Conservation (phyloP, 2,113 vertebrate genomes). For the Gasterosteus aculeatus region DNA sequence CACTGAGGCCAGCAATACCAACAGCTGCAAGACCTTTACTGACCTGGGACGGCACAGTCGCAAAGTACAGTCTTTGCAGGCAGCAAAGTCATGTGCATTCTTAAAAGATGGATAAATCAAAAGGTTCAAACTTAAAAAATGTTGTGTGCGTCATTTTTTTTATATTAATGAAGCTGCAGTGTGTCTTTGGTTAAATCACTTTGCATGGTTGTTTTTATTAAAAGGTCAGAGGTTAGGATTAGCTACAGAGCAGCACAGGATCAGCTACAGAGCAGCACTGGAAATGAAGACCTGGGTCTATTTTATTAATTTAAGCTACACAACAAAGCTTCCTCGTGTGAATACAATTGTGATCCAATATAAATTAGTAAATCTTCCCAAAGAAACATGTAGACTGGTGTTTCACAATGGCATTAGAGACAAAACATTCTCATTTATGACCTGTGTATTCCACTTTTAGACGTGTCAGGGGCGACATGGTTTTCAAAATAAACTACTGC, state of each 20-base stretch:
- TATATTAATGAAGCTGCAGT: neutral
- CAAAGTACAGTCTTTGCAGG: neutral
- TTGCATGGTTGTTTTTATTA: neutral
- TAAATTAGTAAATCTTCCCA: neutral
- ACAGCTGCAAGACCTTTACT: conserved; percentile 29
- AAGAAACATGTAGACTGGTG: neutral
- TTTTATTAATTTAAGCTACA: neutral
- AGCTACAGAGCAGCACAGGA: neutral
- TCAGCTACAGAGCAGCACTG: neutral
- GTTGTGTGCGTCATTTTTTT: neutral
- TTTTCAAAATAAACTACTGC: no score
- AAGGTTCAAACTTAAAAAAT: neutral
- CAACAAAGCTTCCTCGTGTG: neutral
- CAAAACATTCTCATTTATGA: no score
- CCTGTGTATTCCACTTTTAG: no score
- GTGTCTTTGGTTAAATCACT: neutral
- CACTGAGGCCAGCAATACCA: conserved; percentile 69
- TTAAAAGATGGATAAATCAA: neutral
- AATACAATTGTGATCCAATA: neutral
- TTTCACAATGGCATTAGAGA: no score
- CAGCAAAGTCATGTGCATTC: neutral
- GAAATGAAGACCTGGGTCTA: neutral
- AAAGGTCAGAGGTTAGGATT: neutral
- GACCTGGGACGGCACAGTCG: conserved; percentile 5
- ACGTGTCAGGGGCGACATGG: no score